Conservation (phyloP, 2,113 vertebrate genomes). For the Callithrix jacchus region DNA sequence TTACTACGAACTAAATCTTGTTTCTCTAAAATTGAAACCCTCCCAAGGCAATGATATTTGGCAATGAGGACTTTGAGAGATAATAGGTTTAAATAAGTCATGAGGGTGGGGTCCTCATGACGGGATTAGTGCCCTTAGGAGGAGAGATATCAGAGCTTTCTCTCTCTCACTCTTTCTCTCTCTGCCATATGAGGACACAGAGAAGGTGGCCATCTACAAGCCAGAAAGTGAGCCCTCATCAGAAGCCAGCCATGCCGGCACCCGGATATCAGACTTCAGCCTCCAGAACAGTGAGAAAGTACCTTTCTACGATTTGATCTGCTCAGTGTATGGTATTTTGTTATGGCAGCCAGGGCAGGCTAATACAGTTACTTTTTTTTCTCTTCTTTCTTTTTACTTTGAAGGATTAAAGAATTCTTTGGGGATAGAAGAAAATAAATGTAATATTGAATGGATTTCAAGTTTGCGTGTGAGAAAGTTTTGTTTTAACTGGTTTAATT, state of each 20-base stretch:
- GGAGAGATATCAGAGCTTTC: neutral
- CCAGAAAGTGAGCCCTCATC: neutral
- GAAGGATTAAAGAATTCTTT: neutral
- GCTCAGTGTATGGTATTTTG: neutral
- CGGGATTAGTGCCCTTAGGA: neutral
- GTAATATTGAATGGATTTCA: neutral
- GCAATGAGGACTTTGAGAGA: neutral
- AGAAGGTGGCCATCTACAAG: neutral
- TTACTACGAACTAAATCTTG: neutral
- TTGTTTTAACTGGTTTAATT: slow-evolving; percentile 5
- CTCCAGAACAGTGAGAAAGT: neutral
- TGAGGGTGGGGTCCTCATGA: neutral
- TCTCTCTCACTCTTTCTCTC: neutral
- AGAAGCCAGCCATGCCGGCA: neutral
- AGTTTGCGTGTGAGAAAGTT: neutral
- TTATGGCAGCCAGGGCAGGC: neutral
- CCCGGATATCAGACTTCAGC: neutral
- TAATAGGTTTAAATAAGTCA: neutral
- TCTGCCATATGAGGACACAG: neutral
- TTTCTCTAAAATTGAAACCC: neutral
- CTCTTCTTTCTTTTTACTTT: neutral
- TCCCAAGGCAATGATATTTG: neutral
- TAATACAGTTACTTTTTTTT: too few species aligned
- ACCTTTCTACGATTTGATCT: neutral
- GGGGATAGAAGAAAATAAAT: neutral